phyloP scores from a whole-genome alignment of 1,140 invertebrate genomes.

The Anagrus nilaparvatae region DNA sequence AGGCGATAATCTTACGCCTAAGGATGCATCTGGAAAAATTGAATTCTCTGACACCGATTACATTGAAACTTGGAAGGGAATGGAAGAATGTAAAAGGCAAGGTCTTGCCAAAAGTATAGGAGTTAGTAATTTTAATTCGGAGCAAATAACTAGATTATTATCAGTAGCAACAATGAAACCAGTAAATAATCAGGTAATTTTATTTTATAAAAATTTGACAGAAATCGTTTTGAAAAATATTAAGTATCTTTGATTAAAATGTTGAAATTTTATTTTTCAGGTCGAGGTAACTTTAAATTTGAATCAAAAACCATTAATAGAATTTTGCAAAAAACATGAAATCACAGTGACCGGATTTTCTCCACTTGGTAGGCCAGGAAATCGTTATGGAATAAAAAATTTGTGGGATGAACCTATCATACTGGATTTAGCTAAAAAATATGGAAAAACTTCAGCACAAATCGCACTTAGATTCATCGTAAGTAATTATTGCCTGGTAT shows the following conservation, averaged over 20 bases:
- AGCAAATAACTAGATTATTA: slow-evolving; percentile 68
- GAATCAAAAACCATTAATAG: slow-evolving; percentile 63
- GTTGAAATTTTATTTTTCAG: slow-evolving; percentile 14
- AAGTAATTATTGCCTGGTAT: slow-evolving; percentile 20
- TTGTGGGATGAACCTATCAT: slow-evolving; percentile 44
- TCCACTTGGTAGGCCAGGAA: slow-evolving; percentile 54
- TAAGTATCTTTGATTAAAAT: not conserved
- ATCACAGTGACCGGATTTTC: slow-evolving; percentile 72
- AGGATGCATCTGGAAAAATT: slow-evolving; percentile 27
- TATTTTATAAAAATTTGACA: not conserved
- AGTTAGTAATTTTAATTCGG: slow-evolving; percentile 82
- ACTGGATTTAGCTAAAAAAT: slow-evolving; percentile 48
- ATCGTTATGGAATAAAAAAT: slow-evolving; percentile 14
- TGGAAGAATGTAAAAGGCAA: slow-evolving; percentile 66
- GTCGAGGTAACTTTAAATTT: slow-evolving; percentile 72
- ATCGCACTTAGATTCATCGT: slow-evolving; percentile 59
- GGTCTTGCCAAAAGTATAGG: slow-evolving; percentile 75
- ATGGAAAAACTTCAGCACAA: slow-evolving; percentile 59
- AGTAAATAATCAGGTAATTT: slow-evolving; percentile 54
- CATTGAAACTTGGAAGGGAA: slow-evolving; percentile 83
- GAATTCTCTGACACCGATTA: slow-evolving; percentile 56
- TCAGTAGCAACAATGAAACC: slow-evolving; percentile 62
- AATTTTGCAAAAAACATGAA: slow-evolving; percentile 56
- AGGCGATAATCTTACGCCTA: slow-evolving; percentile 30
- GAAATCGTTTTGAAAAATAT: not conserved